Conservation (phyloP, 2,113 vertebrate genomes). For the Paracanthobrama guichenoti region DNA sequence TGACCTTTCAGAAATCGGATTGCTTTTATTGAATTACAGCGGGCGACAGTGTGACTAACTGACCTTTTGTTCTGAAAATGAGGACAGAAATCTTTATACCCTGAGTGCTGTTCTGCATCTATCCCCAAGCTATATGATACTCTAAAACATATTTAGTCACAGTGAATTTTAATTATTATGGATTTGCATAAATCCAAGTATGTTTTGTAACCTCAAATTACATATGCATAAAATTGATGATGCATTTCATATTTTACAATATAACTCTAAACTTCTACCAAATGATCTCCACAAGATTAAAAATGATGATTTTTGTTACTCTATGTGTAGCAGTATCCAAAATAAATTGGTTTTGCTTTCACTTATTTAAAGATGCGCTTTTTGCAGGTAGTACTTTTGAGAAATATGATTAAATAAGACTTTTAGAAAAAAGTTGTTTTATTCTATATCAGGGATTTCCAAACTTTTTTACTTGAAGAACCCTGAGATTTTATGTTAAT, state of each 20-base stretch:
- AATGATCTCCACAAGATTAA: background rate
- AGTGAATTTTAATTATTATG: conserved; percentile 14
- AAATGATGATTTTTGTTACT: background rate
- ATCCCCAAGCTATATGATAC: background rate
- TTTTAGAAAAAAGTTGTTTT: too few relatives aligned
- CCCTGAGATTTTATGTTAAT: background rate
- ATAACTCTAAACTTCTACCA: background rate
- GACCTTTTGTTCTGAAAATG: conserved; percentile 34
- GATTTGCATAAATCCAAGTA: background rate
- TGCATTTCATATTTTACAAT: background rate
- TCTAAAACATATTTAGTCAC: background rate
- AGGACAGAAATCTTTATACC: conserved; percentile 30
- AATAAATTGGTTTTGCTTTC: background rate
- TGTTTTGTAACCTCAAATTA: background rate
- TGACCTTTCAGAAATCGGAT: conserved; percentile 53
- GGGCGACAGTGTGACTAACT: conserved; percentile 24
- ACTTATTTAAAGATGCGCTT: background rate
- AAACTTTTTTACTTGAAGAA: background rate
- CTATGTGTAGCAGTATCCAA: background rate
- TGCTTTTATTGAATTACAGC: conserved; percentile 47
- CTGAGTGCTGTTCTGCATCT: background rate
- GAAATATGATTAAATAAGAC: background rate
- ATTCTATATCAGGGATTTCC: background rate
- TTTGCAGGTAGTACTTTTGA: background rate
- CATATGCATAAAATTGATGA: background rate